Evolutionary conservation across 2,888 invertebrate species (phyloP), one percentile per base, ranked within the genome.

Genomic region (Lepidocyrtinus sp.): DNA sequence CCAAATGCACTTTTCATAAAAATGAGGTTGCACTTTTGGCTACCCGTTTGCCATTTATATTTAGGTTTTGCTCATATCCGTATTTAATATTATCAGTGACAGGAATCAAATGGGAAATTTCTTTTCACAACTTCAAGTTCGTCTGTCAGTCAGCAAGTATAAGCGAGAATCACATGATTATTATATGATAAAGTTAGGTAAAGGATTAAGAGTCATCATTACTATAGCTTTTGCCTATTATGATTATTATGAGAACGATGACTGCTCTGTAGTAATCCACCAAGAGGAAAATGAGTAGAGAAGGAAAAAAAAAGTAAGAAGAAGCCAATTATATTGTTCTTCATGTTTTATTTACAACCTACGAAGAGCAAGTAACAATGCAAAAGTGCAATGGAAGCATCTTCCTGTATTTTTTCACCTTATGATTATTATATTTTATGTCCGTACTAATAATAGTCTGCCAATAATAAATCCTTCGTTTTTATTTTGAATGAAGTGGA

Each of bases 51-150:
- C 24, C 50, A 64, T 46, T 62, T 27, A 36, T 55, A n/a, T 22
- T 76, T 36, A 7, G 36, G 5, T 61, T 72, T 77, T 77, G 71
- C 71, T 77, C 72, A 72, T 71, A 77, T 77, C 71, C 77, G 77
- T 72, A 77, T 77, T 70, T 78, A 36, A 62, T 63, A 22, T 63
- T 78, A 78, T 78, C 78, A 78, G 78, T 78, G 78, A 78, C 78
- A 78, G 78, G 78, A 78, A 78, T 78, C 78, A 78, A 78, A 78
- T 78, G 78, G 67, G 71, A 77, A 65, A 46, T 68, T 73, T 78
- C 64, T 78, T 61, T 73, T 78, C 27, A 50, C 24, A 25, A 22
- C 63, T 67, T 65, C 62, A 71, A 59, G 27, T 76, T 55, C 55
- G 64, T 24, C 64, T 71, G 77, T 71, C 65, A 77, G 76, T 70